A percentile compares a stretch with the other conserved stretches of the same genome.
phyloP scores from a whole-genome alignment of 2,113 vertebrate genomes.

The Pygoscelis antarcticus region DNA sequence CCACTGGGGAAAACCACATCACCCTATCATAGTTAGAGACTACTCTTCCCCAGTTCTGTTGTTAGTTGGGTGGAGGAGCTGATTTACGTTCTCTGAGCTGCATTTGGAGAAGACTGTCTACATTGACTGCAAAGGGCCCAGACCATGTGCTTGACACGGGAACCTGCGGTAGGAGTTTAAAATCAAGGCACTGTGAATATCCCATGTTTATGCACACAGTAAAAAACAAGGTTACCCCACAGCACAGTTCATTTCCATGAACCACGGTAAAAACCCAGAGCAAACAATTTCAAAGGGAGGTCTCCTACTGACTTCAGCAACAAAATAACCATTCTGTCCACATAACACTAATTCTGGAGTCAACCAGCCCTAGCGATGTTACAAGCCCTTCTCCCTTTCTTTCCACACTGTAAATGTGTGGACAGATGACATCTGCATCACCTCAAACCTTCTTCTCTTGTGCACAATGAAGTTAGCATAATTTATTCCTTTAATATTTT shows the following conservation, averaged over 20 bases:
- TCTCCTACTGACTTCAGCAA: background rate
- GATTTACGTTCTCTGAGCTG: background rate
- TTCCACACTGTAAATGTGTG: background rate
- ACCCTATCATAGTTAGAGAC: background rate
- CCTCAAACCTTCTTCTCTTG: background rate
- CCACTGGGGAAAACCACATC: background rate
- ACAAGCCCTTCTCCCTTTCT: background rate
- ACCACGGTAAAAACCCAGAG: background rate
- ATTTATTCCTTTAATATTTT: background rate
- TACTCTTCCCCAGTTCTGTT: background rate
- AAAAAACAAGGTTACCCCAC: background rate
- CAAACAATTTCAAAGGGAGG: background rate
- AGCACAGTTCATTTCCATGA: background rate
- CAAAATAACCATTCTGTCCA: background rate
- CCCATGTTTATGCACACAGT: background rate
- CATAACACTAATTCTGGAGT: background rate
- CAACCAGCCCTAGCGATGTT: accelerated
- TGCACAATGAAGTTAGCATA: background rate
- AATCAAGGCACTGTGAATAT: background rate
- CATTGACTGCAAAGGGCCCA: background rate
- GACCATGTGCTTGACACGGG: background rate
- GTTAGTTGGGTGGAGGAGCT: background rate
- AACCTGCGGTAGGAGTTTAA: accelerated
- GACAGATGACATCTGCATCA: background rate
- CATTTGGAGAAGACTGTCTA: background rate